A percentile compares a stretch with the other conserved stretches of the same genome.
These are phyloP conservation scores for Anisognathus igniventris DNA, from an alignment of 2,797 vertebrate genomes.

Conservation along the genomic window DNA sequence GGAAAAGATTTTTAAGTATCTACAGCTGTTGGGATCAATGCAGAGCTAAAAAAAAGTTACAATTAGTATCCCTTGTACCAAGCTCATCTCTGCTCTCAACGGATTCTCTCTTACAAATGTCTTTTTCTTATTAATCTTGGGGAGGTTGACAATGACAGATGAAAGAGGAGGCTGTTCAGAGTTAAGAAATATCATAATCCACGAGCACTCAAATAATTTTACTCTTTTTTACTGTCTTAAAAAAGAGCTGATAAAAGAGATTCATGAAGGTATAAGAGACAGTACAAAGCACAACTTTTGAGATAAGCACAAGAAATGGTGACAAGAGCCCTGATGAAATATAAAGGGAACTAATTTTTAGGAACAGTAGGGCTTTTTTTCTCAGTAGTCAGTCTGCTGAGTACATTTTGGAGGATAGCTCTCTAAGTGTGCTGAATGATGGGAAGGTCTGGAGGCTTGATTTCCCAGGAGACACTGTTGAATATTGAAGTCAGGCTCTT, in stretches of 20 bases:
- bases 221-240: not conserved
- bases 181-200: constrained; percentile 1
- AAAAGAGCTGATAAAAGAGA: not conserved
- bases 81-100: constrained; percentile 24
- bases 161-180: not conserved
- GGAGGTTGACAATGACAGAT: not conserved
- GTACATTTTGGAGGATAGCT: not conserved
- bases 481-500: not conserved
- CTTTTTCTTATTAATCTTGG: constrained; percentile 1
- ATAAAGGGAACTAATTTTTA: not conserved
- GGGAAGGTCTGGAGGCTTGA: not conserved
- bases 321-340: not conserved
- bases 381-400: not conserved
- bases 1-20: constrained; percentile 50
- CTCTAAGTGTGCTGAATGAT: not conserved
- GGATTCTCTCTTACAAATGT: not conserved
- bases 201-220: not conserved
- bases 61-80: constrained; percentile 36
- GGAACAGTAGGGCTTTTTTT: not conserved
- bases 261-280: not conserved
- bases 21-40: constrained; percentile 58
- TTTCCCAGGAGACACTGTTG: not conserved
- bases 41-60: not conserved
- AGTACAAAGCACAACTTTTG: not conserved
- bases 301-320: not conserved